A percentile compares a stretch with the other conserved stretches of the same genome.
Evolutionary conservation across 2,888 invertebrate species (phyloP).

Genomic region (Drosophila gaucha): DNA sequence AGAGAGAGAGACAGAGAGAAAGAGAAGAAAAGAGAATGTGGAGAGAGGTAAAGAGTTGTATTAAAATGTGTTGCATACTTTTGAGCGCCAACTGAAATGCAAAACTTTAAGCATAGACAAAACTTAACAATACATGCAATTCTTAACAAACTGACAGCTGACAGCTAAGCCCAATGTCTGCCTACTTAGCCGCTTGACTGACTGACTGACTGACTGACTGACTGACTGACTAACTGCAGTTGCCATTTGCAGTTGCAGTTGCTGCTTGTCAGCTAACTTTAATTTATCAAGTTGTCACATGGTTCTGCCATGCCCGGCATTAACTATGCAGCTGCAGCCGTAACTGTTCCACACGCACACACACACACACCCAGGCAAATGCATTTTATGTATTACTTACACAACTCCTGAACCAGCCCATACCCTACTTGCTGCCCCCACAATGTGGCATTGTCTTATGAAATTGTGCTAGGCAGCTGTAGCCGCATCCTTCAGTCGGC

Average conservation of each 20-base stretch:
- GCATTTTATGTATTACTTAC: slow-evolving; percentile 6
- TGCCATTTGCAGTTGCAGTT: slow-evolving; percentile 22
- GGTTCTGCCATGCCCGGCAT: slow-evolving; percentile 57
- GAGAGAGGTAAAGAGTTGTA: slow-evolving; percentile 7
- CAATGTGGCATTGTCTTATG: slow-evolving; percentile 54
- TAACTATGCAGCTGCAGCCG: slow-evolving; percentile 21
- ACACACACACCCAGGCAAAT: neutral
- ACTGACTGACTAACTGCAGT: slow-evolving; percentile 20
- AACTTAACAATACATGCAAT: slow-evolving; percentile 52
- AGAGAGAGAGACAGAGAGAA: slow-evolving; percentile 20
- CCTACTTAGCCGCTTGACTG: slow-evolving; percentile 48
- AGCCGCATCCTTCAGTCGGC: slow-evolving; percentile 32
- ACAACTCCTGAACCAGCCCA: neutral
- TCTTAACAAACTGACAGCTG: slow-evolving; percentile 43
- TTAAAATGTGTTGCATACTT: slow-evolving; percentile 17
- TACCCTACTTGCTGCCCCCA: neutral
- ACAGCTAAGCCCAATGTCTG: slow-evolving; percentile 45
- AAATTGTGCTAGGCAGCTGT: slow-evolving; percentile 46
- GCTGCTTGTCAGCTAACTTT: slow-evolving; percentile 53
- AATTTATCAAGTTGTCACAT: slow-evolving; percentile 74
- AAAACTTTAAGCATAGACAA: slow-evolving; percentile 31
- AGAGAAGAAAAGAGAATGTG: slow-evolving; percentile 16
- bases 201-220: slow-evolving; percentile 35
- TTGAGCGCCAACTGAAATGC: slow-evolving; percentile 1
- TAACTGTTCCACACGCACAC: slow-evolving; percentile 15